Percentiles rank a stretch among this genome's conserved stretches.
Conservation (phyloP, 2,797 vertebrate genomes). For the Dendrocincla tyrannina region DNA sequence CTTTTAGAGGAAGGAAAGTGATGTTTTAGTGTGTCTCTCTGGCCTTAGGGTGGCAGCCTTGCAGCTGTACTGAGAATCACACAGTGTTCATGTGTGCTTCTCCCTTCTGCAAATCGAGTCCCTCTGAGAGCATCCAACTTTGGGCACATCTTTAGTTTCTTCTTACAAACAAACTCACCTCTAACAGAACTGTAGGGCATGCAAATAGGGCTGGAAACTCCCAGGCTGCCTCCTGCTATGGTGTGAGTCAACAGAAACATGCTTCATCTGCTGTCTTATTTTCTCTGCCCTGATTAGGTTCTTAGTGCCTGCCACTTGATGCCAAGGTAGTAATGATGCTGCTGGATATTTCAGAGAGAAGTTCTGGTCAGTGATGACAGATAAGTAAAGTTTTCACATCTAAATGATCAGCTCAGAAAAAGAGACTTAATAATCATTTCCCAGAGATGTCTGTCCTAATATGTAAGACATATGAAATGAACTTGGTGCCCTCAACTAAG, state of each 20-base stretch:
- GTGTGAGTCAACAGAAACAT: not conserved
- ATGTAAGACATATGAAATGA: not conserved
- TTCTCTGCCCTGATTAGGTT: not conserved
- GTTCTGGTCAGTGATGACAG: not conserved
- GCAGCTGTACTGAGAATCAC: not conserved
- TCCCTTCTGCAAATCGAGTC: not conserved
- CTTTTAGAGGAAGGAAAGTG: not conserved
- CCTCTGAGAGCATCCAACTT: not conserved
- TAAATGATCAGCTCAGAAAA: not conserved
- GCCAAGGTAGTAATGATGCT: not conserved
- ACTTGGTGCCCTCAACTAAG: not conserved
- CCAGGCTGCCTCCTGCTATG: not conserved
- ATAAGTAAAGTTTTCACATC: not conserved
- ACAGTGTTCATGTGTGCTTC: not conserved
- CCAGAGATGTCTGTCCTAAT: not conserved
- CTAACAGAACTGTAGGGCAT: not conserved
- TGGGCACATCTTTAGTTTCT: not conserved
- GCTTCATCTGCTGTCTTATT: not conserved
- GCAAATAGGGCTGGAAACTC: not conserved
- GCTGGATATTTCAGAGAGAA: not conserved
- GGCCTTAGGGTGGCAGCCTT: conserved; percentile 62
- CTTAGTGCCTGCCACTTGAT: not conserved
- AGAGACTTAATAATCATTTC: not conserved
- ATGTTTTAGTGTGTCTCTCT: not conserved
- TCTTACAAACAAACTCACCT: not conserved